These are phyloP conservation scores for Eristalis tenax DNA, from an alignment of 2,888 invertebrate genomes.

Conservation along the genomic window DNA sequence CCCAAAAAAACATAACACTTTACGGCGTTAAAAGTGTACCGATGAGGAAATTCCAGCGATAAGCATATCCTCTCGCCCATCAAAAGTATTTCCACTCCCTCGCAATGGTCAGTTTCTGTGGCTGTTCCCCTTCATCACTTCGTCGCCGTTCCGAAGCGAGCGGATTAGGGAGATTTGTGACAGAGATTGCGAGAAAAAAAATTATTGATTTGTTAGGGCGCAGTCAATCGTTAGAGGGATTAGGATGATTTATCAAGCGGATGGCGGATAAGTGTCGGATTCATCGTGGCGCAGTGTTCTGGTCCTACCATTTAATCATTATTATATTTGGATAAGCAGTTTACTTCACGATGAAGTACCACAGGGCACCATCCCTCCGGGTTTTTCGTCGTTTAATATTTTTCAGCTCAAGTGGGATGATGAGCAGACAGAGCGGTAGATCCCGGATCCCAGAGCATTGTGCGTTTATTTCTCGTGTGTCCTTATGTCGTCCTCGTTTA, in stretches of 20 bases:
- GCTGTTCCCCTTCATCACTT: neutral
- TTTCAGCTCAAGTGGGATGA: neutral
- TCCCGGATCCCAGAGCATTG: neutral
- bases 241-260: constrained; percentile 42
- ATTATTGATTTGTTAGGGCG: constrained; percentile 48
- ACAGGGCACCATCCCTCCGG: neutral
- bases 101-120: constrained; percentile 3
- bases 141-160: neutral
- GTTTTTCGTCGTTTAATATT: neutral
- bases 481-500: constrained; percentile 24
- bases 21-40: constrained; percentile 37
- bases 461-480: constrained; percentile 25
- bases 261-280: neutral
- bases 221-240: constrained; percentile 28
- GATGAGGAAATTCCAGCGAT: constrained; percentile 5
- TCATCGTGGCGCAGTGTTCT: neutral
- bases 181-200: neutral
- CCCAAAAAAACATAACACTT: constrained; percentile 26
- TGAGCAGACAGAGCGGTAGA: neutral
- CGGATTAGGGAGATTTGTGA: constrained; percentile 23
- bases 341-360: neutral
- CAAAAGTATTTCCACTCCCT: constrained; percentile 5
- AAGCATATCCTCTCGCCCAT: constrained; percentile 12
- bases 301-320: constrained; percentile 24
- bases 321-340: constrained; percentile 23